A percentile compares a stretch with the other conserved stretches of the same genome.
Conservation (phyloP, 2,888 invertebrate genomes). For the Sphecodes monilicornis region DNA sequence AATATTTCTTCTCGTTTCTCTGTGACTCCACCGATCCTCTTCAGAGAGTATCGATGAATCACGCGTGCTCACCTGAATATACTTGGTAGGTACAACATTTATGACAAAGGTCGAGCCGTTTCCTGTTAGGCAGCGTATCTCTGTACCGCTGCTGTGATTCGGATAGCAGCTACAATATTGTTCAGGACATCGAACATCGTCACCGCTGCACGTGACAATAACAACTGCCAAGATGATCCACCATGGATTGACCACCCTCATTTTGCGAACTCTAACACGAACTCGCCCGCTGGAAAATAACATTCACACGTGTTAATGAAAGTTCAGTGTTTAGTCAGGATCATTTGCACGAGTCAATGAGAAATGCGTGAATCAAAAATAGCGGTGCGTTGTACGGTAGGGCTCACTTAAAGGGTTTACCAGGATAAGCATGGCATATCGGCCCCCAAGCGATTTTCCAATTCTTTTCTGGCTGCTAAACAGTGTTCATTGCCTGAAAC, state of each 20-base stretch:
- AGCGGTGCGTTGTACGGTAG: background rate
- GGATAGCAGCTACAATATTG: conserved; percentile 45
- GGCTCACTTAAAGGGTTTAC: too few relatives aligned
- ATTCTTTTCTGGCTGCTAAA: too few relatives aligned
- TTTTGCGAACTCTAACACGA: conserved; percentile 21
- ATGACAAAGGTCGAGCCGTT: conserved; percentile 62
- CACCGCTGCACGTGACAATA: conserved; percentile 18
- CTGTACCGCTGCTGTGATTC: conserved; percentile 49
- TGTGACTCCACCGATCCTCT: background rate
- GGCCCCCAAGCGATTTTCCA: too few relatives aligned
- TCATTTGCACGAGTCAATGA: background rate
- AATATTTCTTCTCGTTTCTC: background rate
- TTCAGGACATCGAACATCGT: conserved; percentile 46
- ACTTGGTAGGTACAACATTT: conserved; percentile 56
- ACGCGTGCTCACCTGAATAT: conserved; percentile 56
- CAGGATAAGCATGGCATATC: too few relatives aligned
- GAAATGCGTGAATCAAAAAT: conserved; percentile 30
- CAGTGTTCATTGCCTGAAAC: too few relatives aligned
- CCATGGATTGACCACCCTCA: conserved; percentile 43
- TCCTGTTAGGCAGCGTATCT: conserved; percentile 64
- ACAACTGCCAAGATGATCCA: conserved; percentile 28
- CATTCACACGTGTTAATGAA: background rate
- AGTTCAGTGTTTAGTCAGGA: background rate
- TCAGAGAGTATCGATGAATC: conserved; percentile 35
- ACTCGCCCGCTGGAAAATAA: conserved; percentile 24